These are phyloP conservation scores for Melitaea athalia DNA, from an alignment of 2,888 invertebrate species.

Conservation along the genomic window DNA sequence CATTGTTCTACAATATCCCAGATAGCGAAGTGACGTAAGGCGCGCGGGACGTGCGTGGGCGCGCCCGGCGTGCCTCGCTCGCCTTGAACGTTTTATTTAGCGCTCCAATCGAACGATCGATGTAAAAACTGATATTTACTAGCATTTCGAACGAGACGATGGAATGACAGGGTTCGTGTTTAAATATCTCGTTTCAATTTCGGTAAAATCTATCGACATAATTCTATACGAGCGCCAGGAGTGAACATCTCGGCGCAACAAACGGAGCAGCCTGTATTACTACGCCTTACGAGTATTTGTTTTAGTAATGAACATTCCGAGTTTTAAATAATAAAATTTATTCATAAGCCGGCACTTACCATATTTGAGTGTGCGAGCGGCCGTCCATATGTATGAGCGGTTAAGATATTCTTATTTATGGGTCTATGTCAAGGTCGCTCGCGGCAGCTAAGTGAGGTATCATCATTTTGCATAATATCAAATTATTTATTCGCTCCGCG, in stretches of 20 bases:
- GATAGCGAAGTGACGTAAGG: conserved; percentile 52
- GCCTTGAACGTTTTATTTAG: conserved; percentile 70
- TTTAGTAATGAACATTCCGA: conserved; percentile 82
- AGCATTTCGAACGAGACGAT: conserved; percentile 1
- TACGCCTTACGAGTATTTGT: conserved; percentile 80
- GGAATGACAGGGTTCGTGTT: neutral
- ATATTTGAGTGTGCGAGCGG: conserved; percentile 76
- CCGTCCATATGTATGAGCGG: conserved; percentile 81
- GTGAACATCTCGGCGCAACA: conserved; percentile 25
- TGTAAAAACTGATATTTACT: conserved; percentile 54
- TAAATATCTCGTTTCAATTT: neutral
- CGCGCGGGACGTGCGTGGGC: conserved; percentile 67
- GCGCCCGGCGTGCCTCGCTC: conserved; percentile 64
- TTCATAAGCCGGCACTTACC: conserved; percentile 81
- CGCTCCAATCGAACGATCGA: conserved; percentile 57
- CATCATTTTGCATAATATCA: conserved; percentile 80
- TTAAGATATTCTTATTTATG: conserved; percentile 82
- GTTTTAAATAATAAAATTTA: conserved; percentile 82
- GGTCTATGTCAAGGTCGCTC: conserved; percentile 80
- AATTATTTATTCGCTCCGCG: conserved; percentile 79
- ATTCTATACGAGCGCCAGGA: conserved; percentile 2
- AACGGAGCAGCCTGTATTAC: conserved; percentile 76
- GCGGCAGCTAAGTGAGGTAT: conserved; percentile 66
- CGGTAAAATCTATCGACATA: neutral
- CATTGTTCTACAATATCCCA: conserved; percentile 66